Conservation (phyloP, 2,888 invertebrate species). For the Drosophila affinis region DNA sequence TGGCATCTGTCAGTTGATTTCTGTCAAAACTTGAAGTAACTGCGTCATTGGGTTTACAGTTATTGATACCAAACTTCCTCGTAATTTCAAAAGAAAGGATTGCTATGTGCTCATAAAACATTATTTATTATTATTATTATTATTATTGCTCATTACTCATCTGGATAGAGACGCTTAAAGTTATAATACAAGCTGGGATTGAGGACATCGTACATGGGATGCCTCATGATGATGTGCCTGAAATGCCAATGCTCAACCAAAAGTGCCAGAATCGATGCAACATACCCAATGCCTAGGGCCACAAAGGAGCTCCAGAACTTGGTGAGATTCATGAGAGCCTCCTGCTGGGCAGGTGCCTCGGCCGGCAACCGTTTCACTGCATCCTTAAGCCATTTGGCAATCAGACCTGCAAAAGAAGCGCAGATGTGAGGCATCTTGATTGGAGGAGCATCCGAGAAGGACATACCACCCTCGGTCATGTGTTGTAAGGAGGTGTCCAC, state of each 20-base stretch:
- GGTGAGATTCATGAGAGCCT: conserved; percentile 90
- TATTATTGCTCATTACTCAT: background rate
- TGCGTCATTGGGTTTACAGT: too few species aligned
- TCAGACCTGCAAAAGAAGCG: conserved; percentile 85
- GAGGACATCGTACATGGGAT: conserved; percentile 89
- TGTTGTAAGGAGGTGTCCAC: conserved; percentile 88
- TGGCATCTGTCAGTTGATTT: too few species aligned
- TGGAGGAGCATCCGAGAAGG: background rate
- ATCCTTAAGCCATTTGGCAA: conserved; percentile 91
- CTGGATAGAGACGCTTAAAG: conserved; percentile 67
- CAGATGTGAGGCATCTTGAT: background rate
- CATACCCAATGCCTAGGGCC: conserved; percentile 89
- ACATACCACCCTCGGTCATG: conserved; percentile 88
- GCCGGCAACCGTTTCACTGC: conserved; percentile 86
- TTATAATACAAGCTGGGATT: conserved; percentile 81
- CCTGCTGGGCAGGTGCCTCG: conserved; percentile 87
- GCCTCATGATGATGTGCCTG: conserved; percentile 86
- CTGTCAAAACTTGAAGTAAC: too few species aligned
- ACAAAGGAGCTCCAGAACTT: conserved; percentile 92
- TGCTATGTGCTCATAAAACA: too few species aligned
- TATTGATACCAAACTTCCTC: too few species aligned
- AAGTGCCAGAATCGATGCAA: conserved; percentile 86
- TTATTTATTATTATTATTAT: too few species aligned
- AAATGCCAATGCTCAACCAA: conserved; percentile 88
- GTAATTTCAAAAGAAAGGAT: too few species aligned